Conservation (phyloP, 2,888 invertebrate species). For the Malthinus seriepunctatus region DNA sequence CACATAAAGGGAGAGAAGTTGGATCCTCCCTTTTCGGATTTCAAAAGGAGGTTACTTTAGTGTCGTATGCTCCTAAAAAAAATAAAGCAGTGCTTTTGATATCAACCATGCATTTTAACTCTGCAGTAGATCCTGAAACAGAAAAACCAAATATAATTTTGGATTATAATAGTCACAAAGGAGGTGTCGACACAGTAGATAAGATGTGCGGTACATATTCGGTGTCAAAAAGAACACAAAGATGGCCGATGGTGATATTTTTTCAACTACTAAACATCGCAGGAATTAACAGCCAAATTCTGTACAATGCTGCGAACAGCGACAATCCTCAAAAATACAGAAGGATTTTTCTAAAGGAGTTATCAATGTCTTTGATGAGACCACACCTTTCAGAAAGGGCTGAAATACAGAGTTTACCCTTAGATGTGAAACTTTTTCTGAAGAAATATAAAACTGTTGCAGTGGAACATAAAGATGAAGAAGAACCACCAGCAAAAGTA, state of each 20-base stretch:
- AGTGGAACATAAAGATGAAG: not conserved
- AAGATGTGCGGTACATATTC: slow-evolving; percentile 37
- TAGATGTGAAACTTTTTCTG: not conserved
- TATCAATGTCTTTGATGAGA: slow-evolving; percentile 6
- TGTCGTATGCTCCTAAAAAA: slow-evolving; percentile 36
- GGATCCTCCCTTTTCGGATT: slow-evolving; percentile 38
- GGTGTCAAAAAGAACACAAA: slow-evolving; percentile 31
- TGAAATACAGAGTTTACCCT: not conserved
- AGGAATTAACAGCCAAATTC: slow-evolving; percentile 32
- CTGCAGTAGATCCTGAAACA: slow-evolving; percentile 31
- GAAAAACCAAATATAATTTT: slow-evolving; percentile 31
- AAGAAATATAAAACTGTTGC: not conserved
- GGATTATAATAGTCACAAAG: slow-evolving; percentile 32
- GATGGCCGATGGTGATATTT: slow-evolving; percentile 37
- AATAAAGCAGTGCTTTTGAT: slow-evolving; percentile 32
- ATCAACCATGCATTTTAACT: slow-evolving; percentile 29
- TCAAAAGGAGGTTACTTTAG: slow-evolving; percentile 36
- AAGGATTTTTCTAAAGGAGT: not conserved
- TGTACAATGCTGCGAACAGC: slow-evolving; percentile 1
- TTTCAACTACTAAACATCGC: slow-evolving; percentile 36
- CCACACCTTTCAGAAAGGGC: not conserved
- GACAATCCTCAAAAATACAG: not conserved
- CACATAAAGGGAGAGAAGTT: slow-evolving; percentile 30
- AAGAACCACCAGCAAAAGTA: slow-evolving; percentile 1
- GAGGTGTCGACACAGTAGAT: slow-evolving; percentile 38